Evolutionary conservation across 2,797 vertebrate genomes (phyloP), one percentile per base, ranked within the genome.

Genomic region (Cetoscarus ocellatus): DNA sequence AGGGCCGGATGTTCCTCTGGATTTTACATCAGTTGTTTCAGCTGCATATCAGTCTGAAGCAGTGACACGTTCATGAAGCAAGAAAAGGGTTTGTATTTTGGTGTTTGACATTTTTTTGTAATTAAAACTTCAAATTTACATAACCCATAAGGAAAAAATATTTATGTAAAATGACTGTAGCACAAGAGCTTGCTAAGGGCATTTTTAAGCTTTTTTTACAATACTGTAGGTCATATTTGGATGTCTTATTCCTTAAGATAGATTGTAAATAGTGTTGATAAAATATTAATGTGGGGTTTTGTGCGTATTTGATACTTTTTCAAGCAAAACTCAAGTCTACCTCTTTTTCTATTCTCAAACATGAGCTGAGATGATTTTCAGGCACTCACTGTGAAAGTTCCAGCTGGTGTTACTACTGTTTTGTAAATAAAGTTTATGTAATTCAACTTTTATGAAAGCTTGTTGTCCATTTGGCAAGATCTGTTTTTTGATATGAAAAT

Each of bases 341-440:
- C 91, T 91, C 91, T 75, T 64, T 79, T 84, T 19, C 59, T 73
- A 11, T 51, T 70, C 57, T 61, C 61, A 38, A 67, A 68, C 54
- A 48, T 50, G 43, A 71, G 67, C 60, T 45, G 45, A 44, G 62
- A 55, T 6, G 2, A 49, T 72, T 59, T 80, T 36, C 60, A 58
- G 56, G 61, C 67, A 40, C 45, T 69, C 66, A 65, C 65, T 84
- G 77, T 76, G 75, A 85, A 63, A 2, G 42, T 76, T 79, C 67
- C 6, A 59, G 47, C 27, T 59, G 61, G 45, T 75, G 17, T 75
- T 64, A 56, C 17, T n/a, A 65, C 47, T 61, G 2, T 81, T 60
- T 45, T 94, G 87, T 93, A 91, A 93, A 93, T 93, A 93, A 93
- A 91, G 27, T 82, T 64, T 89, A 84, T 34, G 85, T 78, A 69